A percentile compares a stretch with the other conserved stretches of the same genome.
Evolutionary conservation across 2,888 invertebrate genomes (phyloP).

Genomic region (Troides oblongomaculatus): DNA sequence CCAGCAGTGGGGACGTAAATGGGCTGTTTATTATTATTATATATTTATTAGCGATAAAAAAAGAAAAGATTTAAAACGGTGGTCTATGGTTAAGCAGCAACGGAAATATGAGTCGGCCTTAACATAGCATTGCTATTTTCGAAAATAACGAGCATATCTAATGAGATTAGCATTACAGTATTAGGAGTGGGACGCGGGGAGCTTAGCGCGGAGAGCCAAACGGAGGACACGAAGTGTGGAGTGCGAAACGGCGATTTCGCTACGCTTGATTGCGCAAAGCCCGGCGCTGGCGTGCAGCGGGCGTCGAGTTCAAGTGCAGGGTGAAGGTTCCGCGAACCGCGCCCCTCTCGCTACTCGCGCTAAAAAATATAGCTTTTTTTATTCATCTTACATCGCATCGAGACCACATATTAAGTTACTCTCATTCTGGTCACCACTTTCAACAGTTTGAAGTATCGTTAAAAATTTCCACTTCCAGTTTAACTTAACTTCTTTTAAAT

Average conservation of each 20-base stretch:
- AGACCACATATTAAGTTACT: slow-evolving; percentile 12
- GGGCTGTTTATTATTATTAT: no score
- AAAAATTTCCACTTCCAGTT: neutral
- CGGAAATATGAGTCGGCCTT: neutral
- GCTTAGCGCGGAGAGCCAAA: neutral
- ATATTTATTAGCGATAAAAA: no score
- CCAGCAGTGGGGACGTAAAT: no score
- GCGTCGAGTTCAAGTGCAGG: slow-evolving; percentile 73
- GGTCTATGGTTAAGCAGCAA: neutral
- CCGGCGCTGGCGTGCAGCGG: slow-evolving; percentile 42
- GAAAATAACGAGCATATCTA: slow-evolving; percentile 15
- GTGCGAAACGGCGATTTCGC: slow-evolving; percentile 44
- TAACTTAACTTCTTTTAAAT: neutral
- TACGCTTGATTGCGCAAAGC: slow-evolving; percentile 64
- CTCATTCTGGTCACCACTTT: neutral
- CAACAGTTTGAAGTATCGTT: neutral
- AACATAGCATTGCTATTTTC: neutral
- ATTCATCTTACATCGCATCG: slow-evolving; percentile 13
- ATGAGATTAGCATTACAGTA: slow-evolving; percentile 18
- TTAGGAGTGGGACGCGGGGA: slow-evolving; percentile 10
- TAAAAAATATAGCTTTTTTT: slow-evolving; percentile 20
- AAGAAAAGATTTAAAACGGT: no score
- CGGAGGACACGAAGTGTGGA: slow-evolving; percentile 22
- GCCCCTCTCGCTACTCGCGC: slow-evolving; percentile 12
- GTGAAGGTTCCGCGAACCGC: slow-evolving; percentile 65